Percentiles rank a stretch among this genome's conserved stretches.
Evolutionary conservation across 37 sponge, comb jelly and placozoan genomes (phyloP).

Genomic region (Mnemiopsis leidyi): DNA sequence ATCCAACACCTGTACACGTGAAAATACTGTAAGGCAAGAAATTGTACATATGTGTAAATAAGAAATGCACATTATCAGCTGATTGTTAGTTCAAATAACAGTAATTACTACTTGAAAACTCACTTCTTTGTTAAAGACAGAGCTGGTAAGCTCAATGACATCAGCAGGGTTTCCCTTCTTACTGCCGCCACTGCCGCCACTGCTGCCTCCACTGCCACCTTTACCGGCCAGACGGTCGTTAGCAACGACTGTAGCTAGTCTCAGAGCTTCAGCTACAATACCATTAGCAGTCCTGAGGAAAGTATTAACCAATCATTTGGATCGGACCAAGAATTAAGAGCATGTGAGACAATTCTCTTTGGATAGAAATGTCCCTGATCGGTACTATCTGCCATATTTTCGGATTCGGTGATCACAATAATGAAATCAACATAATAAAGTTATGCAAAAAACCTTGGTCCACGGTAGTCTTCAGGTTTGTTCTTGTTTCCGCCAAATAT

Average conservation of each 20-base stretch:
- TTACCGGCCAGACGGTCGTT: slow-evolving; percentile 59
- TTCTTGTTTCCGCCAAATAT: slow-evolving; percentile 93
- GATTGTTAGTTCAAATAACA: no score
- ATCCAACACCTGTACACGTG: slow-evolving; percentile 22
- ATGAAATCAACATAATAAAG: no score
- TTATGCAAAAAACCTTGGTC: slow-evolving; percentile 67
- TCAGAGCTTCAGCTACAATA: slow-evolving; percentile 62
- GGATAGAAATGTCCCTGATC: no score
- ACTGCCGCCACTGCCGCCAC: slow-evolving; percentile 55
- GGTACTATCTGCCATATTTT: no score
- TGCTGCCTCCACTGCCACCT: slow-evolving; percentile 66
- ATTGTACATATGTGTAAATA: no score
- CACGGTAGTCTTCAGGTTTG: slow-evolving; percentile 81
- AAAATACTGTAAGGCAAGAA: not conserved
- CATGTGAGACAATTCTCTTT: no score
- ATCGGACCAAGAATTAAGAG: no score
- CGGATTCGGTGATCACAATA: no score
- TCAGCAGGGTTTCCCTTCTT: slow-evolving; percentile 69
- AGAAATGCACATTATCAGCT: no score
- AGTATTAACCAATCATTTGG: not conserved
- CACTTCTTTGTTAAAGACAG: slow-evolving; percentile 79
- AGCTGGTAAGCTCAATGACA: slow-evolving; percentile 86
- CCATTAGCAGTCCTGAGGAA: slow-evolving; percentile 36
- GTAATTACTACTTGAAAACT: not conserved
- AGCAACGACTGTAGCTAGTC: not conserved